Evolutionary conservation across 1,140 invertebrate genomes (phyloP).

Genomic region (Aphidius gifuensis): DNA sequence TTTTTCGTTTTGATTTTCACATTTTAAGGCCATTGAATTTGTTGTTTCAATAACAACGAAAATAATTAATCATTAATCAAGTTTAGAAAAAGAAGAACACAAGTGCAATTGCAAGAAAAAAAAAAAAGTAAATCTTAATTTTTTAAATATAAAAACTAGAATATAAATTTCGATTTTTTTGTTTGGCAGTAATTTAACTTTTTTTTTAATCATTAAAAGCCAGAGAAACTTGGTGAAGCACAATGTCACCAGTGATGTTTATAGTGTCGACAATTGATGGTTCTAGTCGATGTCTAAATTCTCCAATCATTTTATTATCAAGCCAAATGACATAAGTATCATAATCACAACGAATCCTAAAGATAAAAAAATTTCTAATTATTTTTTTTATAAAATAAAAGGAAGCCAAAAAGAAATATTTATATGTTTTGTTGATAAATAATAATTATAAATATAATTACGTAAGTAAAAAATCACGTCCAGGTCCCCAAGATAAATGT

Average conservation of each 20-base stretch:
- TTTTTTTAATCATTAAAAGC: conserved; percentile 18
- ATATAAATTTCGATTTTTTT: background rate
- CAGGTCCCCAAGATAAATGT: conserved; percentile 48
- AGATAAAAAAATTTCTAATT: too few species aligned
- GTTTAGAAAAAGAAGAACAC: too few species aligned
- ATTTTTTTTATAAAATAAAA: too few species aligned
- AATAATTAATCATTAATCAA: too few species aligned
- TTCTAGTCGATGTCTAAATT: conserved; percentile 46
- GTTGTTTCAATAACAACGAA: too few species aligned
- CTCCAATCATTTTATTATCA: conserved; percentile 45
- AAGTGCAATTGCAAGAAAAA: too few species aligned
- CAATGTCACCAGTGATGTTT: conserved; percentile 47
- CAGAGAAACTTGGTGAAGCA: conserved; percentile 40
- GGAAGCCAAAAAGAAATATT: too few species aligned
- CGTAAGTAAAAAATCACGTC: conserved; percentile 49
- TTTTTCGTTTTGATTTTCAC: too few species aligned
- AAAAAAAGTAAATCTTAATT: too few species aligned
- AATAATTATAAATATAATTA: conserved; percentile 28
- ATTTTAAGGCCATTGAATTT: too few species aligned
- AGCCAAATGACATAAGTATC: conserved; percentile 47
- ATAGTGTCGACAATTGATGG: conserved; percentile 41
- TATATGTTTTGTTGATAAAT: too few species aligned
- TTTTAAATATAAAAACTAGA: too few species aligned
- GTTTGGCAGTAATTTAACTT: background rate
- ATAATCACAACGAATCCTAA: conserved; percentile 41